A percentile compares a stretch with the other conserved stretches of the same genome.
Evolutionary conservation across 2,888 invertebrate species (phyloP).

Genomic region (Eupithecia inturbata): DNA sequence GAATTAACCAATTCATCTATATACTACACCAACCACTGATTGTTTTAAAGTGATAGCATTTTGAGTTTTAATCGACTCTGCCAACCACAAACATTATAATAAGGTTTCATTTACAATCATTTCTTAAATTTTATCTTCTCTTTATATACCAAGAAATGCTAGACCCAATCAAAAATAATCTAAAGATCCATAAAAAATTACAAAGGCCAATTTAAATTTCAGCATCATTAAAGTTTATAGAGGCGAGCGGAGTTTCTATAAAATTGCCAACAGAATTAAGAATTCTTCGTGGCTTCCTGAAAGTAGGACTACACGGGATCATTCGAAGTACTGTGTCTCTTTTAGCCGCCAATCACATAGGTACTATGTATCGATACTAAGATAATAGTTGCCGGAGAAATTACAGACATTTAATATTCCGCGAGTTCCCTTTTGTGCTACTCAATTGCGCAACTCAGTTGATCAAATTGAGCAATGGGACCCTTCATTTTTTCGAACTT

Average conservation of each 20-base stretch:
- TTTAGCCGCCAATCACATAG: no score
- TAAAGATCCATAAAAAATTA: conserved; percentile 40
- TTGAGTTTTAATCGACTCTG: neutral
- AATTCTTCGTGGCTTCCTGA: neutral
- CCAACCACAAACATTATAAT: neutral
- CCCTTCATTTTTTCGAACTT: no score
- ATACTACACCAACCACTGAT: neutral
- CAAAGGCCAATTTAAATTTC: conserved; percentile 39
- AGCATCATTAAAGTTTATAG: conserved; percentile 41
- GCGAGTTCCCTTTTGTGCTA: no score
- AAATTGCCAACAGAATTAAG: neutral
- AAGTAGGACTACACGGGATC: neutral
- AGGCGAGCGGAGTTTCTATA: conserved; percentile 6
- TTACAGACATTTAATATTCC: no score
- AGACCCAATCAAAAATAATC: conserved; percentile 39
- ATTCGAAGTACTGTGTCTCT: no score
- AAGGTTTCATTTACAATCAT: neutral
- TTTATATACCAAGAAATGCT: conserved; percentile 15
- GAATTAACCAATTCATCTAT: neutral
- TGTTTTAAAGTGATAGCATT: neutral
- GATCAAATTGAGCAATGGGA: no score
- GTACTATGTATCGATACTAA: no score
- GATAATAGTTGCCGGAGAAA: no score
- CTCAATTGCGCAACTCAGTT: no score
- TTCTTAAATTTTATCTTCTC: neutral